phyloP scores from a whole-genome alignment of 2,113 vertebrate species.

The Coryphaenoides rupestris region DNA sequence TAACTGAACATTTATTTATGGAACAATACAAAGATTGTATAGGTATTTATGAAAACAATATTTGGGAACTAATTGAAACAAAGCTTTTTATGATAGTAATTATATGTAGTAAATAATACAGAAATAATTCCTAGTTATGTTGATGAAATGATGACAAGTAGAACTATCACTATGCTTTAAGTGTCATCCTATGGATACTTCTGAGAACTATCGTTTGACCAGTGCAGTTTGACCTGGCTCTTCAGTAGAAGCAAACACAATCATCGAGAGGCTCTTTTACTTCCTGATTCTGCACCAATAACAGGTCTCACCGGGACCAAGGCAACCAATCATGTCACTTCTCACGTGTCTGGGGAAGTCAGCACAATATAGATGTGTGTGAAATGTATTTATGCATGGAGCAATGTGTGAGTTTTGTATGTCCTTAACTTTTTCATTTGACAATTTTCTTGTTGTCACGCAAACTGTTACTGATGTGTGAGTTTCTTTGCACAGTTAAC shows the following conservation, averaged over 20 bases:
- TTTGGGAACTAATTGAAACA: not conserved
- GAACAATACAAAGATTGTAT: not conserved
- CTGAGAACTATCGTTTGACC: too few relatives aligned
- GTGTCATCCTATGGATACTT: too few relatives aligned
- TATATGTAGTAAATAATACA: too few relatives aligned
- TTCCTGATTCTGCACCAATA: constrained; percentile 38
- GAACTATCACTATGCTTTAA: too few relatives aligned
- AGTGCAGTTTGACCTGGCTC: too few relatives aligned
- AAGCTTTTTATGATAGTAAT: too few relatives aligned
- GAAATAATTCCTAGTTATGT: too few relatives aligned
- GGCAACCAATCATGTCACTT: constrained; percentile 31
- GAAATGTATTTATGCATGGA: constrained; percentile 75
- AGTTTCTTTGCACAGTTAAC: constrained; percentile 75
- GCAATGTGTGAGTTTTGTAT: constrained; percentile 50
- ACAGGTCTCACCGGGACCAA: not conserved
- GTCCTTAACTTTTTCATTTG: constrained; percentile 35
- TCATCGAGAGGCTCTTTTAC: constrained; percentile 2
- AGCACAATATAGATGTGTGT: constrained; percentile 64
- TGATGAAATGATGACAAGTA: too few relatives aligned
- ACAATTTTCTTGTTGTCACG: constrained; percentile 45
- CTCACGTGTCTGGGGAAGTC: constrained; percentile 45
- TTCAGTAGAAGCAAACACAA: constrained; percentile 15
- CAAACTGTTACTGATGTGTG: constrained; percentile 72
- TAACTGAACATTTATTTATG: constrained; percentile 7
- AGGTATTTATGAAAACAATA: constrained; percentile 1